Conservation (phyloP, 2,888 invertebrate genomes). For the Diarsia brunnea region DNA sequence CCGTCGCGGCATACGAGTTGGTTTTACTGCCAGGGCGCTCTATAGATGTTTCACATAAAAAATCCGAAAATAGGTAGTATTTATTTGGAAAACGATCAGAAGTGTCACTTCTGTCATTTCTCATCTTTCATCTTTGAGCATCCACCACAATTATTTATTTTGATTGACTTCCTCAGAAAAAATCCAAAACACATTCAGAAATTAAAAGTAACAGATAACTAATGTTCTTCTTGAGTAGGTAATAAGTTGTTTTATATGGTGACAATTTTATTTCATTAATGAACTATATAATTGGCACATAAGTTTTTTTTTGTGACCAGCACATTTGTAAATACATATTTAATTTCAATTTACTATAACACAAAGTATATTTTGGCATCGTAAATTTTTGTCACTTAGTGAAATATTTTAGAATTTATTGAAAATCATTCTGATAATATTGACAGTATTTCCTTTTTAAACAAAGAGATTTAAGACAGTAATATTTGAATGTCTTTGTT, state of each 20-base stretch:
- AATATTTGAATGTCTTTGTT: too few relatives aligned
- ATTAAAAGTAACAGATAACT: background rate
- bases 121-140: constrained; percentile 43
- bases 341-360: constrained; percentile 30
- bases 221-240: background rate
- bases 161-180: constrained; percentile 35
- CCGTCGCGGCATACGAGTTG: too few relatives aligned
- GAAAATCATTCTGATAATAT: background rate
- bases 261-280: constrained; percentile 55
- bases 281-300: constrained; percentile 78
- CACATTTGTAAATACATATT: constrained; percentile 69
- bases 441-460: constrained; percentile 13
- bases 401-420: constrained; percentile 43
- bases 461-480: too few relatives aligned
- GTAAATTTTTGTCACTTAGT: constrained; percentile 28
- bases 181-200: constrained; percentile 30
- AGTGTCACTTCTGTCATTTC: constrained; percentile 23
- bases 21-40: too few relatives aligned
- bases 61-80: background rate
- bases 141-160: constrained; percentile 31
- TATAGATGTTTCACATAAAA: too few relatives aligned
- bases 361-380: constrained; percentile 57
- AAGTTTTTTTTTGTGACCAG: constrained; percentile 78
- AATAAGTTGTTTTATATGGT: constrained; percentile 62
- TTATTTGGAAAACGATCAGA: background rate